These are phyloP conservation scores for Numenius phaeopus DNA, from an alignment of 2,797 vertebrate genomes.

Conservation along the genomic window DNA sequence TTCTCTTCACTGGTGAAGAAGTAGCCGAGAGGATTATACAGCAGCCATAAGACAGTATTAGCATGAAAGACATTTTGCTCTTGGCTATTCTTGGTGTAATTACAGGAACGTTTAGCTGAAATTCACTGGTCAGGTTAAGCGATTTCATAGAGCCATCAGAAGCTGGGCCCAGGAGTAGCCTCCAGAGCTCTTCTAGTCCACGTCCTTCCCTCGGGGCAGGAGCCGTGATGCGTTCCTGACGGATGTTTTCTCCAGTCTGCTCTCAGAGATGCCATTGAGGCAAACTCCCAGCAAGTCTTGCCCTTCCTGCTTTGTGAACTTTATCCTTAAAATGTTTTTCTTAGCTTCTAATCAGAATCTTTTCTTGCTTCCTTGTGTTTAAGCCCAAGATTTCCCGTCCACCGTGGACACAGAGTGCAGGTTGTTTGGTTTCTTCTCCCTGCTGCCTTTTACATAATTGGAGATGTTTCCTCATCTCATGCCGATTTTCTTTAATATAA, in stretches of 20 bases:
- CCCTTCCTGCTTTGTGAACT: not conserved
- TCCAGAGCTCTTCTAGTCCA: not conserved
- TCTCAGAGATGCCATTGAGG: not conserved
- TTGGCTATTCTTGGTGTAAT: not conserved
- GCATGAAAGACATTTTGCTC: not conserved
- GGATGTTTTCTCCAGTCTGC: not conserved
- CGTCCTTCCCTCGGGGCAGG: not conserved
- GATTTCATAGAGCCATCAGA: not conserved
- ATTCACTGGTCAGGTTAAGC: not conserved
- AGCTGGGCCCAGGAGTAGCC: not conserved
- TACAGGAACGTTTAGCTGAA: accelerated
- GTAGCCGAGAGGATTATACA: not conserved
- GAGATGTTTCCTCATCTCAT: not conserved
- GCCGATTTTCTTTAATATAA: not conserved
- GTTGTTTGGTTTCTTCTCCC: not conserved
- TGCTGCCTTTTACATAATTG: not conserved
- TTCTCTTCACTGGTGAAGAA: not conserved
- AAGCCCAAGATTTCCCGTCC: not conserved
- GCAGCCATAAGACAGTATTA: not conserved
- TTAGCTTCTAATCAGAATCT: not conserved
- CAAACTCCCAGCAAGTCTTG: not conserved
- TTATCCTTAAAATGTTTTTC: not conserved
- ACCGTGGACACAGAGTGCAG: not conserved
- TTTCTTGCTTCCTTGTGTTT: not conserved
- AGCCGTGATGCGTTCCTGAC: not conserved